Base-by-base conservation (phyloP, 1,140 invertebrate species). In the Choristoneura fumiferana region DNA sequence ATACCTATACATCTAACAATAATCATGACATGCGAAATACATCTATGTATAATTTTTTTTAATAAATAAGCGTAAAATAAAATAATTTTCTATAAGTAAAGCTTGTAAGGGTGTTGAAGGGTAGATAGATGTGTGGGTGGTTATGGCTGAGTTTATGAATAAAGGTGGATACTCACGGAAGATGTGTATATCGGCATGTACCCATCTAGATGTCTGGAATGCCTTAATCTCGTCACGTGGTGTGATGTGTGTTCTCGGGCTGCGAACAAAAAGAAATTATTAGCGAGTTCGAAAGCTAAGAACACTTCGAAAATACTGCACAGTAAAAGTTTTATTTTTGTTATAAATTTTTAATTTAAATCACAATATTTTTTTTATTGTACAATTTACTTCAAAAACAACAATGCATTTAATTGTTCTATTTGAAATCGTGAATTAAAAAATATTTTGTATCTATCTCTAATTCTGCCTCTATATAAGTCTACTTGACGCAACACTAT, bases 51-150 rank as follows among this genome's bases (percentile, higher is more conserved):
- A 49, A 12, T 8, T 29, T 10, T 22, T 8, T 12, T 22, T 71
- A 73, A 76, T 69, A 67, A 80, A 81, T 69, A 84, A 84, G 81
- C 81, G 62, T 55, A 87, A 85, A 83, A 80, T 54, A 84, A 81
- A 63, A 73, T 63, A 69, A 84, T 82, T 61, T 1, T 75, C 81
- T 87, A 83, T 73, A 60, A 76, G 81, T 58, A 62, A 87, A 85
- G 84, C 84, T 75, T 74, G 76, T 33, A 15, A 33, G 59, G 57
- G 57, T 58, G 10, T 33, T 39, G 38, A 54, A 57, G 36, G 68
- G 62, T 57, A 71, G 69, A 70, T 57, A 60, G n/a, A n/a, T 58
- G 69, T 63, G 59, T 63, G 54, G 60, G 67, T 63, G 65, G 65
- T 68, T 57, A 66, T 55, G 67, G 36, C 69, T 40, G 56, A 65